These are phyloP conservation scores for Pecten maximus DNA, from an alignment of 2,888 invertebrate species.

Conservation along the genomic window DNA sequence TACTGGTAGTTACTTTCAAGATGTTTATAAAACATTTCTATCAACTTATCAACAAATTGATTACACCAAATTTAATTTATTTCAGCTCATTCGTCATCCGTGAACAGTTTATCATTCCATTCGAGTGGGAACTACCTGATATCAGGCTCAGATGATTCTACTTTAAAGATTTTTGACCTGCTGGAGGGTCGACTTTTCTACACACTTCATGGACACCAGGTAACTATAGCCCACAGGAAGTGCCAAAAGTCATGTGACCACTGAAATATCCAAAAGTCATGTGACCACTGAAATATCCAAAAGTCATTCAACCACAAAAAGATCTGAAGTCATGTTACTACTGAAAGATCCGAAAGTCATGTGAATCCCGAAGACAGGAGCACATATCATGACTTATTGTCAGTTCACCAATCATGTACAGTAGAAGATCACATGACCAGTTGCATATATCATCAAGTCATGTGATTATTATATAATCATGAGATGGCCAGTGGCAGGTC, in stretches of 20 bases:
- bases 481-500: too few relatives aligned
- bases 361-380: not conserved
- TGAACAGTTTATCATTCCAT: constrained; percentile 90
- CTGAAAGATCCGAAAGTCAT: not conserved
- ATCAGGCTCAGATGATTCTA: constrained; percentile 92
- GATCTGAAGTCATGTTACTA: not conserved
- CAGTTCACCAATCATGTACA: too few relatives aligned
- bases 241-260: not conserved
- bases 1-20: too few relatives aligned
- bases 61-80: not conserved
- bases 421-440: too few relatives aligned
- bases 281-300: not conserved
- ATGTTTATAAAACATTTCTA: too few relatives aligned
- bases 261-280: not conserved
- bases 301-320: not conserved
- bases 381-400: too few relatives aligned
- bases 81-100: constrained; percentile 81
- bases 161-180: constrained; percentile 93
- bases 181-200: constrained; percentile 94
- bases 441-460: too few relatives aligned
- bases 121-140: constrained; percentile 93
- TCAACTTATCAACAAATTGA: not conserved
- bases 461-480: too few relatives aligned
- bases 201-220: constrained; percentile 91
- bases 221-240: constrained; percentile 52